Base-by-base conservation (phyloP, 2,888 invertebrate species). In the Vanessa cardui region DNA sequence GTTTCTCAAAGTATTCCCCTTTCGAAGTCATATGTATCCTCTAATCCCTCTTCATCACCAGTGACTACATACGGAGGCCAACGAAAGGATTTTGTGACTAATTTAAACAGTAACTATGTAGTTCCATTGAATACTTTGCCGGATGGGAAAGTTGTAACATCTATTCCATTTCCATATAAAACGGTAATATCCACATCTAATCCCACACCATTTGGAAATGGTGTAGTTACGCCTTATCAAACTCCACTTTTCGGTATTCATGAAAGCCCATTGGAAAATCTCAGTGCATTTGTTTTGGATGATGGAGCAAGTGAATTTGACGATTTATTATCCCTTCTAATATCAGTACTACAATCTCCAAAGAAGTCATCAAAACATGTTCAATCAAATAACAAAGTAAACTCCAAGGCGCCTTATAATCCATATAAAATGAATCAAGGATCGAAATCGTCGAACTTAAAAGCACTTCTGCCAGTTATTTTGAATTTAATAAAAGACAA, bases 391-490 rank as follows among this genome's bases (percentile, higher is more conserved):
- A 44, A 62, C 21, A 18, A 18, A 46, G 39, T 15, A 12, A 63
- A 52, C 49, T 16, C 72, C 16, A 52, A 66, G 21, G 2, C 21
- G 12, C 33, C 66, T 3, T 69, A 61, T 67, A 31, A 39, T 4
- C 4, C 60, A 31, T 66, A 56, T 16, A 60, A 21, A 12, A 21
- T 33, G 20, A 64, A 67, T 67, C 77, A 64, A 72, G 76, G 66
- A 58, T 73, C 85, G 18, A 80, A 85, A 77, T 78, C 83, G 2
- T 81, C 83, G 1, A 84, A 72, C 72, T 78, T 89, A 33, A 89
- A 89, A 75, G 66, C 82, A 21, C 72, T 92, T 31, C 77, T 91
- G 2, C 90, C 92, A 1, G 75, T 91, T n/a, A 80, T 92, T 72
- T 74, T 90, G 15, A 84, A 85, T 70, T 74, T 91, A 58, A 61